Base-by-base conservation (phyloP, 2,888 invertebrate species). In the Nephrocerus scutellatus region DNA sequence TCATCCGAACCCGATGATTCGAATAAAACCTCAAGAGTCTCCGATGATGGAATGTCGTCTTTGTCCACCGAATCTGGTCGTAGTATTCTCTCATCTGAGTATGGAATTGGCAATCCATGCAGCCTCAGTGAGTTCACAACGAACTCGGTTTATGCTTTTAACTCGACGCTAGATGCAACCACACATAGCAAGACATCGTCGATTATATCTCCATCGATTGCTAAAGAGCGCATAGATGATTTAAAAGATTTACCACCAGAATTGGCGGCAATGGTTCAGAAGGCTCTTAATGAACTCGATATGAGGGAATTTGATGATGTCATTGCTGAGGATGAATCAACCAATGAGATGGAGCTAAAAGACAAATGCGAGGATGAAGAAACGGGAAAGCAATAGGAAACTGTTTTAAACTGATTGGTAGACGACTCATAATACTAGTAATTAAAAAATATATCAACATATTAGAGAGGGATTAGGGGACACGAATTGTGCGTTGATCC, bases 241-340 rank as follows among this genome's bases (percentile, higher is more conserved):
- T 50, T 67, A 5, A 62, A 63, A 35, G 70, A 74, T 49, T 62
- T 80, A 44, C 79, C 80, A 4, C 69, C 74, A 9, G 75, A 79
- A 51, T 62, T 80, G 38, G 74, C 79, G 42, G 72, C 73, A 35
- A 62, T 80, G 37, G 79, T 80, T 0, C 73, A 74, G 49, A 75
- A 77, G 62, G 72, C 72, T 3, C 56, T 73, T 40, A 63, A 70
- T 41, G 70, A 72, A 43, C 50, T 66, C 26, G 68, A 68, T 43
- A 51, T 61, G 54, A 57, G 64, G 13, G 67, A 68, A 36, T 62
- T 61, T 30, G 64, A 64, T 44, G 59, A 63, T 21, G 52, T 60
- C 41, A 52, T 62, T 12, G 52, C 40, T 19, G 43, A 44, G 12
- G 39, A 35, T 13, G 32, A 38, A 8, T n/a, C n/a, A n/a, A n/a